Percentiles rank a stretch among this genome's conserved stretches.
These are phyloP conservation scores for Brienomyrus longianalis DNA, from an alignment of 2,113 vertebrate species.

Conservation along the genomic window DNA sequence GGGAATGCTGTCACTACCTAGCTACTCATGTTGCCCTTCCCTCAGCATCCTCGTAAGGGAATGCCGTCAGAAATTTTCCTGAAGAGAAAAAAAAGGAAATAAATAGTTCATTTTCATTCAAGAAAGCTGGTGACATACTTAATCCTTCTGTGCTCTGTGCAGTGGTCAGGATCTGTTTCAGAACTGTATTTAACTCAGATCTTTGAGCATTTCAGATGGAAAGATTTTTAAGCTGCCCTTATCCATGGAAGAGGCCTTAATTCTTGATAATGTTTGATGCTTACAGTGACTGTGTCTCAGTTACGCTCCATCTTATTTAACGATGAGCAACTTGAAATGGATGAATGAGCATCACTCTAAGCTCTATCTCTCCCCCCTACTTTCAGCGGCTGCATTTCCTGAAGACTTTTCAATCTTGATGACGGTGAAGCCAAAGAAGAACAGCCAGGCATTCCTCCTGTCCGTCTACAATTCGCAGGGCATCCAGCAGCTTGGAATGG, in stretches of 20 bases:
- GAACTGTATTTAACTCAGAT: not conserved
- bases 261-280: not conserved
- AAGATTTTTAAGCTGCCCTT: not conserved
- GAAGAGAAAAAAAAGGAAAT: not conserved
- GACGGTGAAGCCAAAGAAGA: slow-evolving; percentile 82
- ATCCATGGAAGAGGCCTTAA: not conserved
- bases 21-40: not conserved
- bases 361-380: slow-evolving; percentile 28
- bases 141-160: not conserved
- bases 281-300: not conserved
- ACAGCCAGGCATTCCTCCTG: slow-evolving; percentile 87
- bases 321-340: not conserved
- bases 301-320: not conserved
- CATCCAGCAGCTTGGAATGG: slow-evolving; percentile 89
- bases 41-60: no score
- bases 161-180: not conserved
- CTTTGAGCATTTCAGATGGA: not conserved
- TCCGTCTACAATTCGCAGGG: slow-evolving; percentile 92
- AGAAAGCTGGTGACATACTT: not conserved
- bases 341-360: not conserved
- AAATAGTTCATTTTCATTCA: not conserved
- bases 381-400: slow-evolving; percentile 71
- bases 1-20: not conserved
- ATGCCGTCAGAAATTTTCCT: not conserved
- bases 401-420: slow-evolving; percentile 88